Conservation (phyloP, 2,113 vertebrate species). For the Pterocles burchelli region DNA sequence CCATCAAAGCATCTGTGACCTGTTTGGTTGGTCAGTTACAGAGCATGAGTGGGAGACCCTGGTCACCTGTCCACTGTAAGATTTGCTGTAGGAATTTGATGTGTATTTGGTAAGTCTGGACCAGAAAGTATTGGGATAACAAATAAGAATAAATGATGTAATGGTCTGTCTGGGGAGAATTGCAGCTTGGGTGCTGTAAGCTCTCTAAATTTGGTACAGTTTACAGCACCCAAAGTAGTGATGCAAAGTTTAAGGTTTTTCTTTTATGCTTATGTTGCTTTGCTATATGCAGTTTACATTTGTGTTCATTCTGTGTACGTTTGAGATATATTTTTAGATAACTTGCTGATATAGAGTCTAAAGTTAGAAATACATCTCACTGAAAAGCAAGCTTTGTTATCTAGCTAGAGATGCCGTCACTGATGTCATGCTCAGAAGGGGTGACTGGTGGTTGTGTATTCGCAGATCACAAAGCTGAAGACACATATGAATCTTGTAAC, state of each 20-base stretch:
- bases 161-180: background rate
- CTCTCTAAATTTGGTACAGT: background rate
- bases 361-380: slow-evolving; percentile 42
- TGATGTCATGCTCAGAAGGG: slow-evolving; percentile 13
- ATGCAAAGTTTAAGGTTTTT: background rate
- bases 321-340: slow-evolving; percentile 38
- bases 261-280: background rate
- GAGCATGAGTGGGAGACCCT: background rate
- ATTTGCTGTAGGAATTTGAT: background rate
- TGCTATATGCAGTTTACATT: background rate
- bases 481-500: background rate
- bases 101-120: background rate
- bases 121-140: background rate
- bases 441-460: background rate
- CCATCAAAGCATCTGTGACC: background rate
- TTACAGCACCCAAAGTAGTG: background rate
- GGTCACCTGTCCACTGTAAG: background rate
- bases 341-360: slow-evolving; percentile 20
- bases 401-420: background rate
- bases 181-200: background rate
- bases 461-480: slow-evolving; percentile 11
- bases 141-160: background rate
- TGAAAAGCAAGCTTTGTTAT: slow-evolving; percentile 16
- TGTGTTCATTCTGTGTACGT: background rate
- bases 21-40: background rate